phyloP scores from a whole-genome alignment of 2,888 invertebrate species.

The Choreutis nemorana region DNA sequence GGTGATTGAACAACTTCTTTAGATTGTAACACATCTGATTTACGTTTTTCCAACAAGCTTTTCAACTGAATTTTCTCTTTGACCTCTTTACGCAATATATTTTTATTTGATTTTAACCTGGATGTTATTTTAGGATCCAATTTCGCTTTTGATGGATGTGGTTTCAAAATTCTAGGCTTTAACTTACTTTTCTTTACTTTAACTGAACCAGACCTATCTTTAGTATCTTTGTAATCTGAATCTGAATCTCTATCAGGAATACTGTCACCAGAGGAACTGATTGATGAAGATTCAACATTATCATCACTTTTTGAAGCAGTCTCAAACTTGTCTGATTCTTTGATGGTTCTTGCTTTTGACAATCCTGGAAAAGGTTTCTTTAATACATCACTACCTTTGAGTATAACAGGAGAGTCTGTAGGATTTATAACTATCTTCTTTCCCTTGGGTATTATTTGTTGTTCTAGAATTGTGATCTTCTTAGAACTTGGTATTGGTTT shows the following conservation, averaged over 20 bases:
- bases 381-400: conserved; percentile 48
- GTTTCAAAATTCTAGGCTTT: conserved; percentile 50
- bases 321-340: conserved; percentile 27
- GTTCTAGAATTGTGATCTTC: conserved; percentile 58
- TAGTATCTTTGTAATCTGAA: conserved; percentile 65
- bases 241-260: conserved; percentile 69
- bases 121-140: conserved; percentile 34
- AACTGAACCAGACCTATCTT: conserved; percentile 32
- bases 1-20: conserved; percentile 24
- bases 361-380: conserved; percentile 38
- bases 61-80: conserved; percentile 44
- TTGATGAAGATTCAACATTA: conserved; percentile 54
- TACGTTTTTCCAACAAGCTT: conserved; percentile 27
- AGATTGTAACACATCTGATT: conserved; percentile 16
- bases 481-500: conserved; percentile 49
- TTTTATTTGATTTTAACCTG: conserved; percentile 34
- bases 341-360: conserved; percentile 32
- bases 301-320: conserved; percentile 49
- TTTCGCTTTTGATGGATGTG: conserved; percentile 27
- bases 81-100: conserved; percentile 32
- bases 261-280: conserved; percentile 62
- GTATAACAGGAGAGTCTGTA: conserved; percentile 31
- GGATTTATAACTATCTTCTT: conserved; percentile 49
- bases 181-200: conserved; percentile 36
- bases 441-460: conserved; percentile 58